Conservation (phyloP, 2,888 invertebrate genomes). For the Epinotia brunnichana region DNA sequence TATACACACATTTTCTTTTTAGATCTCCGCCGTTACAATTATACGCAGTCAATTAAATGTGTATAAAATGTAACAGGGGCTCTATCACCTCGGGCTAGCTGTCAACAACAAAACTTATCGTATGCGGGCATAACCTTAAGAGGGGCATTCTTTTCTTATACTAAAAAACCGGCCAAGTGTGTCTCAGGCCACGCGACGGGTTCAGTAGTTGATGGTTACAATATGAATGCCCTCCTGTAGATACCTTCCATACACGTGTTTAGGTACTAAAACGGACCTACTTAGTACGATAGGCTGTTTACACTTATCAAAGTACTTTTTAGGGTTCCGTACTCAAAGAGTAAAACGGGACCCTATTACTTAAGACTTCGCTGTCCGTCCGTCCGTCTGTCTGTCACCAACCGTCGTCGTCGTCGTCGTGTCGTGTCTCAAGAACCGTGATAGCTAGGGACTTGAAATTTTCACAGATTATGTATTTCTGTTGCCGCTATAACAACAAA, state of each 20-base stretch:
- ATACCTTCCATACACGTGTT: background rate
- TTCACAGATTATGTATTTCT: no score
- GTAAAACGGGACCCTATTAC: no score
- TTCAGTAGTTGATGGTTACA: background rate
- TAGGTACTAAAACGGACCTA: background rate
- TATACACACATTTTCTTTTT: background rate
- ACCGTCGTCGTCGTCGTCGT: no score
- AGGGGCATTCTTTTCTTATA: conserved; percentile 38
- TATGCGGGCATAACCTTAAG: conserved; percentile 26
- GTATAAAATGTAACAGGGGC: conserved; percentile 1
- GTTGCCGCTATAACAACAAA: no score
- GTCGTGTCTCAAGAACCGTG: no score
- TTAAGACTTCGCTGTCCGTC: no score
- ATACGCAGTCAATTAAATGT: conserved; percentile 14
- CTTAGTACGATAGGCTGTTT: background rate
- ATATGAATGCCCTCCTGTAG: background rate
- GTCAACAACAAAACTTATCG: conserved; percentile 21
- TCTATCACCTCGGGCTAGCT: conserved; percentile 5
- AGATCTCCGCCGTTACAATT: background rate
- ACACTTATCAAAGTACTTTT: background rate
- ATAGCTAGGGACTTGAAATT: no score
- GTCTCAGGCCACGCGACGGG: background rate
- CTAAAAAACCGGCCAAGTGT: background rate
- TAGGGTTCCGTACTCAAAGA: no score
- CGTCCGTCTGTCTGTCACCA: no score